Evolutionary conservation across 2,113 vertebrate species (phyloP).

Genomic region (Pluvialis apricaria): DNA sequence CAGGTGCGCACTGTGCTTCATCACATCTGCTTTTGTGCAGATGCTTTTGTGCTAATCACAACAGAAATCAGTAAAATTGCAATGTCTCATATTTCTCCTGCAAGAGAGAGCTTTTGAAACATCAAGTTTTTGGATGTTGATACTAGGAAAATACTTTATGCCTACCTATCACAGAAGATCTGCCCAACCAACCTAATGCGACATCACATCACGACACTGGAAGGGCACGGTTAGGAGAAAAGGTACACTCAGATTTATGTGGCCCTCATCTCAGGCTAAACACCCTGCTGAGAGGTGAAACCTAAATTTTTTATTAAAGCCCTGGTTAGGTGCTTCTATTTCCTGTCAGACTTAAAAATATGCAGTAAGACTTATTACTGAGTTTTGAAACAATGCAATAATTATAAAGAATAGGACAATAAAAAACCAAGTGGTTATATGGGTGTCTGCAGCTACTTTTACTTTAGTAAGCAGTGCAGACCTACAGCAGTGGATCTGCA

Average conservation of each 20-base stretch:
- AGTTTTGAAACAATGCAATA: not conserved
- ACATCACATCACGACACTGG: not conserved
- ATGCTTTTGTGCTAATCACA: not conserved
- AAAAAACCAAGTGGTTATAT: not conserved
- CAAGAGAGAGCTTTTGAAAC: not conserved
- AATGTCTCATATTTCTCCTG: not conserved
- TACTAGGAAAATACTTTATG: not conserved
- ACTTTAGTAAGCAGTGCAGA: not conserved
- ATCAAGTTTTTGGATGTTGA: not conserved
- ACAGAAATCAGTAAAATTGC: not conserved
- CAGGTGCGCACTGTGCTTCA: not conserved
- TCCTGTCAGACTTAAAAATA: not conserved
- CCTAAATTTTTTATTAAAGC: not conserved
- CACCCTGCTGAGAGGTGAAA: not conserved
- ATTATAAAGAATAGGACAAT: not conserved
- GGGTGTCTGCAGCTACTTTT: not conserved
- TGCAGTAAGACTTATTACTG: not conserved
- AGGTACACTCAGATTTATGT: not conserved
- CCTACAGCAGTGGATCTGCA: not conserved
- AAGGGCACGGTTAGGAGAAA: not conserved
- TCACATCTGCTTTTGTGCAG: not conserved
- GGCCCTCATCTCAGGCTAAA: not conserved
- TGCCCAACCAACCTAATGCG: not conserved
- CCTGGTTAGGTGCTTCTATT: not conserved
- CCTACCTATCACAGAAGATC: too few species aligned